A percentile compares a stretch with the other conserved stretches of the same genome.
phyloP scores from a whole-genome alignment of 2,888 invertebrate species.

The Polydrusus tereticollis region DNA sequence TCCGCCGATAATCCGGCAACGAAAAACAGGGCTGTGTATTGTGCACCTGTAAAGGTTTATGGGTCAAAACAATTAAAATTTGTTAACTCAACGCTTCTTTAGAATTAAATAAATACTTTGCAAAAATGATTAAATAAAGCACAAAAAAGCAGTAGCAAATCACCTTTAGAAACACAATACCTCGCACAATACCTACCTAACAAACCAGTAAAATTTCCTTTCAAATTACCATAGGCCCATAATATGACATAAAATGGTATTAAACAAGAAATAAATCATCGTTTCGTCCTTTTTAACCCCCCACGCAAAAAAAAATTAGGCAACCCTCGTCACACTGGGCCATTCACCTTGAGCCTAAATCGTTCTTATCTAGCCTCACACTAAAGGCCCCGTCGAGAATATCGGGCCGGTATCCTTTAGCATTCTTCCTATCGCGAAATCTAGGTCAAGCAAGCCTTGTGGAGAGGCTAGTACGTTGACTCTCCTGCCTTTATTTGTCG shows the following conservation, averaged over 20 bases:
- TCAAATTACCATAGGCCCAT: not conserved
- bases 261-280: slow-evolving; percentile 14
- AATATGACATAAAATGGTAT: not conserved
- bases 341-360: slow-evolving; percentile 62
- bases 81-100: no score
- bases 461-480: slow-evolving; percentile 60
- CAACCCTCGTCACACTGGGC: slow-evolving; percentile 50
- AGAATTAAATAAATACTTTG: no score
- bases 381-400: not conserved
- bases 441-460: slow-evolving; percentile 59
- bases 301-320: slow-evolving; percentile 44
- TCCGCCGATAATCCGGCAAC: no score
- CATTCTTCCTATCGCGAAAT: slow-evolving; percentile 52
- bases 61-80: no score
- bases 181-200: not conserved
- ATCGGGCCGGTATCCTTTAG: slow-evolving; percentile 23
- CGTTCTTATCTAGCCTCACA: slow-evolving; percentile 52
- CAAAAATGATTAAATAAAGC: no score
- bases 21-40: no score
- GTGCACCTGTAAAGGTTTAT: no score
- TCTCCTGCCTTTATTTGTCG: slow-evolving; percentile 58
- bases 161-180: not conserved
- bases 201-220: not conserved
- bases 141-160: not conserved
- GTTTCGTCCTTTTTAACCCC: slow-evolving; percentile 19